phyloP scores from a whole-genome alignment of 2,888 invertebrate genomes.

The Geotrupes spiniger region DNA sequence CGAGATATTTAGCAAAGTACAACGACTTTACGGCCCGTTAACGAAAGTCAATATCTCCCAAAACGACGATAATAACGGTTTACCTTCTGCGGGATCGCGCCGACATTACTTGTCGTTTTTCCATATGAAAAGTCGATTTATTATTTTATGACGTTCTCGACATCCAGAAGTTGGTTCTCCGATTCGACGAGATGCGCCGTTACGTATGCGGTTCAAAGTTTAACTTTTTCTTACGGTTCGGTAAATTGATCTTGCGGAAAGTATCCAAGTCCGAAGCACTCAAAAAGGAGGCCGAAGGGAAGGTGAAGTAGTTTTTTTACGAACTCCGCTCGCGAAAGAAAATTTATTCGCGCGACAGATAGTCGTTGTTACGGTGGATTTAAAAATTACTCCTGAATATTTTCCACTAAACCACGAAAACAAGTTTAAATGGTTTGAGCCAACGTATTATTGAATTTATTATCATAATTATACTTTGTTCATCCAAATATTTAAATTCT shows the following conservation, averaged over 20 bases:
- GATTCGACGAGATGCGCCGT: background rate
- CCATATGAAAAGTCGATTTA: constrained; percentile 31
- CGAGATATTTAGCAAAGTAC: constrained; percentile 23
- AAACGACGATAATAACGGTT: constrained; percentile 26
- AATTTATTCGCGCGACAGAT: constrained; percentile 28
- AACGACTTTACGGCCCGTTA: constrained; percentile 30
- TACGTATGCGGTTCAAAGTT: constrained; percentile 6
- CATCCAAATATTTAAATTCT: too few species aligned
- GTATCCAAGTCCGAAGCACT: constrained; percentile 21
- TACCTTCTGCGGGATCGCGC: constrained; percentile 26
- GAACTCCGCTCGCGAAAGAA: constrained; percentile 26
- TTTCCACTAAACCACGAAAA: too few species aligned
- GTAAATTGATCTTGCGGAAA: constrained; percentile 30
- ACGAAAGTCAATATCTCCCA: constrained; percentile 27
- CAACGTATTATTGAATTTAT: too few species aligned
- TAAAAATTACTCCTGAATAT: constrained; percentile 16
- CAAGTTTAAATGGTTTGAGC: too few species aligned
- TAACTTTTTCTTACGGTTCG: constrained; percentile 29
- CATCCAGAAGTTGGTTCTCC: background rate
- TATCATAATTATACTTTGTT: too few species aligned
- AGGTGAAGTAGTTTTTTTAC: constrained; percentile 21
- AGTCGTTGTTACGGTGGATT: constrained; percentile 19
- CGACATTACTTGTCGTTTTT: constrained; percentile 29
- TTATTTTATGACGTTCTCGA: constrained; percentile 30
- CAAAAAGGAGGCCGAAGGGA: constrained; percentile 26